Evolutionary conservation across 2,888 invertebrate genomes (phyloP), one percentile per base, ranked within the genome.

Genomic region (Ectropis crepuscularia): DNA sequence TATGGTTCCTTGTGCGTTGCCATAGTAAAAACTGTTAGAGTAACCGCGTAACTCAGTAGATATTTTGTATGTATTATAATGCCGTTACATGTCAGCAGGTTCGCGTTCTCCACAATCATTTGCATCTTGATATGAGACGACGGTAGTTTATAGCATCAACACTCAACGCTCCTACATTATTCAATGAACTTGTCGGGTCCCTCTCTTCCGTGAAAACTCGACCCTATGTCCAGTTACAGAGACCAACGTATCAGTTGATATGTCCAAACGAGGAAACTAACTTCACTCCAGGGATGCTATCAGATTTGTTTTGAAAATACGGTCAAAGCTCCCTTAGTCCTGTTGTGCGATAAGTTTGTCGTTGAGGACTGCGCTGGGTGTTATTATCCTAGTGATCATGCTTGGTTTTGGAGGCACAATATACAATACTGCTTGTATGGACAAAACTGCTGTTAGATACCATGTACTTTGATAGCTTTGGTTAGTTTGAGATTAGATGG

Each of bases 131-230:
- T 57, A 67, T 63, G 54, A 65, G 49, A 50, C 61, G 53, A 12
- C 51, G 65, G 28, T 43, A 38, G 53, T 9, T 42, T 51, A 12
- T 53, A 46, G 38, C 41, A 37, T 51, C 55, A 64, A 53, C 53
- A 54, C 42, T 51, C 55, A 64, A 53, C 53, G 50, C 42, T 46
- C 37, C 10, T 75, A 69, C 65, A 71, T 74, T 73, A 70, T 67
- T 73, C 70, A 74, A 64, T 64, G 61, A 49, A 57, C 60, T 68
- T 55, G 62, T 57, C 65, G 57, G 63, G 63, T 59, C 50, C 57
- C 63, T 69, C 59, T 67, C 51, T 53, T 69, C 68, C 51, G 71
- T 75, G 67, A 71, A 77, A 78, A 75, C 68, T 71, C 67, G 57
- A 42, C 46, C 42, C 28, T 49, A 28, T 28, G 42, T 41, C 50